Percentiles rank a stretch among this genome's conserved stretches.
Evolutionary conservation across 2,113 vertebrate genomes (phyloP).

Genomic region (Poecilia latipinna): DNA sequence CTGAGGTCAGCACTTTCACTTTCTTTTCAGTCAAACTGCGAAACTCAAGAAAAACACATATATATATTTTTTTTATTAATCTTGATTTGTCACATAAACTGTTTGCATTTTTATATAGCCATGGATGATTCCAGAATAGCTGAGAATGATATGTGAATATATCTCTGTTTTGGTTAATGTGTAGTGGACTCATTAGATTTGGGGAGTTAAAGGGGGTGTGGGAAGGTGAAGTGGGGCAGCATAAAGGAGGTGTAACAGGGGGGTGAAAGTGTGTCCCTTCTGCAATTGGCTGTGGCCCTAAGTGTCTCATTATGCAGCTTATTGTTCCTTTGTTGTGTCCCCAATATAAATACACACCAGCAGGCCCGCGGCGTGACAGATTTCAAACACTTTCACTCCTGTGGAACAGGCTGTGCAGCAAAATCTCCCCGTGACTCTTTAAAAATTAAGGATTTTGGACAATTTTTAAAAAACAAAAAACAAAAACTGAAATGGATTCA

Average conservation of each 20-base stretch:
- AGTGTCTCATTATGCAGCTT: slow-evolving; percentile 82
- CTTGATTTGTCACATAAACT: not conserved
- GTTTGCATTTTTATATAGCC: not conserved
- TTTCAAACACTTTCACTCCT: slow-evolving; percentile 46
- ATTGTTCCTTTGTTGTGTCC: slow-evolving; percentile 84
- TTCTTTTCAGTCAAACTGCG: slow-evolving; percentile 20
- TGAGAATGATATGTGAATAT: slow-evolving; percentile 60
- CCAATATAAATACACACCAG: slow-evolving; percentile 80
- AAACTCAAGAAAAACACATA: accelerated
- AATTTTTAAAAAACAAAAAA: not conserved
- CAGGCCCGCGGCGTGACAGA: slow-evolving; percentile 64
- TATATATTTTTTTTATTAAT: not conserved
- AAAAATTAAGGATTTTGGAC: not conserved
- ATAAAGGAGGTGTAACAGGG: slow-evolving; percentile 53
- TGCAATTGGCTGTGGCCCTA: slow-evolving; percentile 82
- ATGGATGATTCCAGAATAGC: slow-evolving; percentile 17
- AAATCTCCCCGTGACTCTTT: slow-evolving; percentile 31
- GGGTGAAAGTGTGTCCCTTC: slow-evolving; percentile 77
- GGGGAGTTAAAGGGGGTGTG: slow-evolving; percentile 60
- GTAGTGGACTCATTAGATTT: slow-evolving; percentile 43
- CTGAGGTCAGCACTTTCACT: slow-evolving; percentile 30
- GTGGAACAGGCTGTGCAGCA: slow-evolving; percentile 34
- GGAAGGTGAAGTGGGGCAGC: slow-evolving; percentile 61
- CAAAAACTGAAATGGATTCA: slow-evolving; percentile 75
- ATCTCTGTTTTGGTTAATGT: slow-evolving; percentile 62